Evolutionary conservation across 2,113 vertebrate species (phyloP).

Genomic region (Malurus cyaneus): DNA sequence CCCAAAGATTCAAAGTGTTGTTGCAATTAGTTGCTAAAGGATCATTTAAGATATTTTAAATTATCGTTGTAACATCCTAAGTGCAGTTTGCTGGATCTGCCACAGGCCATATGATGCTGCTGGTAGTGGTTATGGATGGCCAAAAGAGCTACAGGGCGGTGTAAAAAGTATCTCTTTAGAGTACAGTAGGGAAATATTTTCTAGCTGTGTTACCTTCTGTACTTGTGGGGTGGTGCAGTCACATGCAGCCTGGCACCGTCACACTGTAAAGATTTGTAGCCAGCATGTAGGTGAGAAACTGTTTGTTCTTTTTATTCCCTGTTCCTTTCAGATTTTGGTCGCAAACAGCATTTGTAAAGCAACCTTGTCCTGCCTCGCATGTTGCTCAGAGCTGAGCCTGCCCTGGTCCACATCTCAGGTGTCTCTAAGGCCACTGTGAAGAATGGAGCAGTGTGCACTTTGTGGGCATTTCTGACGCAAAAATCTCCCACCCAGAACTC

Average conservation of each 20-base stretch:
- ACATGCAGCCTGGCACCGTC: neutral
- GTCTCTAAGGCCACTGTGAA: neutral
- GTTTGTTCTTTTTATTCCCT: neutral
- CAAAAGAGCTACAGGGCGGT: neutral
- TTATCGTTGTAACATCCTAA: neutral
- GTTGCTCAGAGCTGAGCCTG: neutral
- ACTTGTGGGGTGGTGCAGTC: neutral
- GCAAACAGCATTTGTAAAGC: neutral
- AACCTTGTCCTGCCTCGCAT: neutral
- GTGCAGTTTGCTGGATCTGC: neutral
- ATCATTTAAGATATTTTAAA: neutral
- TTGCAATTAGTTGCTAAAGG: neutral
- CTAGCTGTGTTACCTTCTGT: neutral
- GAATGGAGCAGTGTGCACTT: neutral
- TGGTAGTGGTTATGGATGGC: neutral
- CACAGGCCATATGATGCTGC: neutral
- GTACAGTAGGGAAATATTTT: neutral
- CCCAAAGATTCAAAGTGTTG: neutral
- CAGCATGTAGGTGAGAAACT: neutral
- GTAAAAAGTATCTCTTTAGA: neutral
- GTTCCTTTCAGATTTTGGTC: neutral
- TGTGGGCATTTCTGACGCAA: neutral
- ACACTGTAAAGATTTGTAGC: neutral
- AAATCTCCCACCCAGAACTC: neutral
- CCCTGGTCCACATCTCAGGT: neutral